phyloP scores from a whole-genome alignment of 2,797 vertebrate species.

The Cyprinella venusta region DNA sequence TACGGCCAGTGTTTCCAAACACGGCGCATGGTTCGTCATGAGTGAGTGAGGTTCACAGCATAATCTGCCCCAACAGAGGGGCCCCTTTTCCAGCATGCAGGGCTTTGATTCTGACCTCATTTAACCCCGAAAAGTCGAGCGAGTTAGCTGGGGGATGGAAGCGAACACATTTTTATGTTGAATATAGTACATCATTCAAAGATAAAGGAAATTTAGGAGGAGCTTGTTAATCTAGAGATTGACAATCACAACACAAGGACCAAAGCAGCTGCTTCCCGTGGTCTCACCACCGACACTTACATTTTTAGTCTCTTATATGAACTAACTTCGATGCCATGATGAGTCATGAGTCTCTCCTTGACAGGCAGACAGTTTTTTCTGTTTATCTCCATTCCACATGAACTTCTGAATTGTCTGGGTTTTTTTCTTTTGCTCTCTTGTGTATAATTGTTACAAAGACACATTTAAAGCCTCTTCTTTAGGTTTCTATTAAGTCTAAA shows the following conservation, averaged over 20 bases:
- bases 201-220: not conserved
- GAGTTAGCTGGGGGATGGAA: slow-evolving; percentile 23
- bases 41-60: slow-evolving; percentile 77
- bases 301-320: not conserved
- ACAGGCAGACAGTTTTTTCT: not conserved
- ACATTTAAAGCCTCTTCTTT: not conserved
- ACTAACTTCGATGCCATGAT: not conserved
- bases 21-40: slow-evolving; percentile 71
- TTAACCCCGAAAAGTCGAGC: slow-evolving; percentile 70
- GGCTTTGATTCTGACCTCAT: slow-evolving; percentile 77
- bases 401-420: not conserved
- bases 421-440: not conserved
- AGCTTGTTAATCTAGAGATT: not conserved
- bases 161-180: not conserved
- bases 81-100: slow-evolving; percentile 57
- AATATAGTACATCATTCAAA: not conserved
- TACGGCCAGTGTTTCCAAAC: slow-evolving; percentile 80
- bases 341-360: too few relatives aligned
- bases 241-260: not conserved
- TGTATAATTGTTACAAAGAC: not conserved
- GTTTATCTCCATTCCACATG: not conserved
- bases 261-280: not conserved
- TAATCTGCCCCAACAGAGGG: slow-evolving; percentile 75
- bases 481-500: not conserved
- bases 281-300: not conserved